These are phyloP conservation scores for Tyto alba DNA, from an alignment of 2,113 vertebrate species.

Conservation along the genomic window DNA sequence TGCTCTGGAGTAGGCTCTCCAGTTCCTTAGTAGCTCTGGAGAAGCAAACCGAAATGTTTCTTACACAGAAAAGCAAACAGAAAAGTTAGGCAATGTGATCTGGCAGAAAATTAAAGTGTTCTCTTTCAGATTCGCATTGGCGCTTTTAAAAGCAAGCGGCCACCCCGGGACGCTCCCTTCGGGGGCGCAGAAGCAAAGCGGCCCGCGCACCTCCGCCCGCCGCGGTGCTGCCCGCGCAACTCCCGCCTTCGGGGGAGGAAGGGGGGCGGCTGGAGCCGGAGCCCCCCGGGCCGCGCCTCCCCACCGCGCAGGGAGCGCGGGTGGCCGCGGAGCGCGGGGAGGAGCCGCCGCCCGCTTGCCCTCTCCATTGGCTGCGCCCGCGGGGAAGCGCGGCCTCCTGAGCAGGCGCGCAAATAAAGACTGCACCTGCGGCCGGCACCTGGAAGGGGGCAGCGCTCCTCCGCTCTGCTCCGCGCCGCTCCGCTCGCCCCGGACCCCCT, in stretches of 20 bases:
- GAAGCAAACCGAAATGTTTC: accelerated
- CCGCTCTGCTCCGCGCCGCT: background rate
- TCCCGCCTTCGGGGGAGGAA: too few species aligned
- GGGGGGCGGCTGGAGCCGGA: background rate
- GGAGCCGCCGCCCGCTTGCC: background rate
- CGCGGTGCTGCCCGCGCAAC: too few species aligned
- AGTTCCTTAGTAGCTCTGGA: background rate
- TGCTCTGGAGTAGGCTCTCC: accelerated
- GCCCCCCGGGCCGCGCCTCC: too few species aligned
- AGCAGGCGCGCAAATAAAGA: conserved; percentile 65
- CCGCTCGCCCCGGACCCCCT: background rate
- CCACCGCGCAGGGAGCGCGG: background rate
- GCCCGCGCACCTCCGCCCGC: too few species aligned
- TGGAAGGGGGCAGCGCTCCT: background rate
- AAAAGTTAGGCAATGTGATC: accelerated
- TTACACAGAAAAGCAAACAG: accelerated
- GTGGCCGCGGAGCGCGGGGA: conserved; percentile 8
- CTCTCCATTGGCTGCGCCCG: conserved; percentile 53
- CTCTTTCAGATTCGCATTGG: accelerated
- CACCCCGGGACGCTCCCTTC: accelerated
- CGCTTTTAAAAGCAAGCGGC: background rate
- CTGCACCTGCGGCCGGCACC: background rate
- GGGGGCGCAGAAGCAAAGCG: accelerated
- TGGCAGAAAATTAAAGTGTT: accelerated
- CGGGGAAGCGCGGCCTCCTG: conserved; percentile 47